Evolutionary conservation across 2,113 vertebrate genomes (phyloP).

Genomic region (Philantomba maxwellii): DNA sequence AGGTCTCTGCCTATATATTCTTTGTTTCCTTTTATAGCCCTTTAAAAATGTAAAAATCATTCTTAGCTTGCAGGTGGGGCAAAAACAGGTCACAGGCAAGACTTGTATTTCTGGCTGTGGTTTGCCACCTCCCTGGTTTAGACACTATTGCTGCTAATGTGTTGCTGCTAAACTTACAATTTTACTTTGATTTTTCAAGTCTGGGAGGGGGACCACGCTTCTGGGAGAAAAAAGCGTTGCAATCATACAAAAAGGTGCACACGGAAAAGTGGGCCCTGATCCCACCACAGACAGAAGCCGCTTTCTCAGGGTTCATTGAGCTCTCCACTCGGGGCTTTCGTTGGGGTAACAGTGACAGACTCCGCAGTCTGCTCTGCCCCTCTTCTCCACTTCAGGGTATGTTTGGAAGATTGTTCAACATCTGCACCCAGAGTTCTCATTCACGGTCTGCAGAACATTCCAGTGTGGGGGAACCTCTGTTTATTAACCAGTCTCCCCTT

Average conservation of each 20-base stretch:
- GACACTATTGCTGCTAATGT: background rate
- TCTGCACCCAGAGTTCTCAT: background rate
- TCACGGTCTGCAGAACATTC: background rate
- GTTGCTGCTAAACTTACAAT: background rate
- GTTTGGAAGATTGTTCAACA: background rate
- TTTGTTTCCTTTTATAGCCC: background rate
- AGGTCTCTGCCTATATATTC: background rate
- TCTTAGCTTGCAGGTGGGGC: background rate
- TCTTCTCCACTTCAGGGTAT: background rate
- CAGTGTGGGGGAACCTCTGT: background rate
- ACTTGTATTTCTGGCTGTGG: background rate
- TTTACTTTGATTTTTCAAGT: background rate
- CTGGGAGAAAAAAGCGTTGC: no score
- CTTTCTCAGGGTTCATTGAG: rapidly evolving
- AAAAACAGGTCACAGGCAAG: background rate
- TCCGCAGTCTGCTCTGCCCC: background rate
- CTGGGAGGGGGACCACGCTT: background rate
- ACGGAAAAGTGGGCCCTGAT: background rate
- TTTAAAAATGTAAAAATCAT: background rate
- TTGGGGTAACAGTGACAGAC: rapidly evolving
- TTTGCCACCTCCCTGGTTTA: background rate
- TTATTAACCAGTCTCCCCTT: background rate
- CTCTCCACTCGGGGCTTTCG: rapidly evolving
- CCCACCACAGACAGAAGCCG: background rate
- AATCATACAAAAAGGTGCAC: background rate